Conservation (phyloP, 1,140 invertebrate species). For the Meloidogyne hapla region DNA sequence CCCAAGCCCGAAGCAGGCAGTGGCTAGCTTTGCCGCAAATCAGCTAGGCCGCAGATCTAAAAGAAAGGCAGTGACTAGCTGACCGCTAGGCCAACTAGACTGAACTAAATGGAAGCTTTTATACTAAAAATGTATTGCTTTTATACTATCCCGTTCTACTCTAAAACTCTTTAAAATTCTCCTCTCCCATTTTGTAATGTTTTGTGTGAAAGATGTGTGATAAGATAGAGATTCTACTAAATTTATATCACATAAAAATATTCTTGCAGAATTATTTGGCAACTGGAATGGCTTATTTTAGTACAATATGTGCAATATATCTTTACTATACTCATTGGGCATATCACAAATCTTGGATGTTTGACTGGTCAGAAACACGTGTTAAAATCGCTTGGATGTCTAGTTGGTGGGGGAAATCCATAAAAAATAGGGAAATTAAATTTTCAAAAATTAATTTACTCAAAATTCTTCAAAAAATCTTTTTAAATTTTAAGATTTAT, state of each 20-base stretch:
- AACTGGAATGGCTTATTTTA: conserved; percentile 47
- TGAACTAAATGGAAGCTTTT: no score
- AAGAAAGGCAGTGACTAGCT: no score
- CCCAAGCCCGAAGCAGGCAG: no score
- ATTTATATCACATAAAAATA: not conserved
- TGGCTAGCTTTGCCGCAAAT: no score
- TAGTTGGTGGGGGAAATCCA: conserved; percentile 41
- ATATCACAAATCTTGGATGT: conserved; percentile 49
- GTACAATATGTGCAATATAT: conserved; percentile 47
- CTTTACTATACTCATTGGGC: conserved; percentile 50
- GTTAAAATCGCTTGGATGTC: conserved; percentile 32
- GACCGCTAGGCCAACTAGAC: no score
- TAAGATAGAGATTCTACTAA: not conserved
- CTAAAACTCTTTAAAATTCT: no score
- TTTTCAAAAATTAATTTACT: not conserved
- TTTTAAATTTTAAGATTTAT: conserved; percentile 36
- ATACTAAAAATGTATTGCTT: no score
- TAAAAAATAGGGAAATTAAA: conserved; percentile 1
- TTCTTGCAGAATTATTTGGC: conserved; percentile 47
- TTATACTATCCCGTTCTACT: no score
- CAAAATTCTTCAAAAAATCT: not conserved
- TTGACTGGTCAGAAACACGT: conserved; percentile 44
- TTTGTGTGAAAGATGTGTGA: no score
- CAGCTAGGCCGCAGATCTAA: no score
- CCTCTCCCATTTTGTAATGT: no score